Percentiles rank a stretch among this genome's conserved stretches.
phyloP scores from a whole-genome alignment of 2,113 vertebrate genomes.

The Nerophis lumbriciformis region DNA sequence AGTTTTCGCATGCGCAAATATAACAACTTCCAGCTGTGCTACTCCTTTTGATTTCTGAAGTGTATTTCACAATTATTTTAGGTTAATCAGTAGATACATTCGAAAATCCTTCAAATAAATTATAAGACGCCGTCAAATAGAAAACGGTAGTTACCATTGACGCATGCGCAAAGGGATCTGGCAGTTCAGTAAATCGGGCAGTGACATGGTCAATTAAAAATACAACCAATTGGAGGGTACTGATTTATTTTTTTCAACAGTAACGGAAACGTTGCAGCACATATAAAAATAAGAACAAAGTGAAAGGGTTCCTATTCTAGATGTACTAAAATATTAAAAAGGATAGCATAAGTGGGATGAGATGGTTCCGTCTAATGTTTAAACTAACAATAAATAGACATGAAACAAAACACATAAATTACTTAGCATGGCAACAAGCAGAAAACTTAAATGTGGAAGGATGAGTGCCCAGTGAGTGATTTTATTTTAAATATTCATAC shows the following conservation, averaged over 20 bases:
- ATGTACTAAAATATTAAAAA: conserved; percentile 6
- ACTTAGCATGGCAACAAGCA: neutral
- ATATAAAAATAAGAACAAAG: conserved; percentile 63
- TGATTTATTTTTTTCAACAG: conserved; percentile 30
- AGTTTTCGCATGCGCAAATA: too few relatives aligned
- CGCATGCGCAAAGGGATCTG: too few relatives aligned
- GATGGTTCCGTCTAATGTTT: conserved; percentile 11
- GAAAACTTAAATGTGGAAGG: neutral
- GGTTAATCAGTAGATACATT: too few relatives aligned
- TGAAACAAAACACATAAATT: conserved; percentile 15
- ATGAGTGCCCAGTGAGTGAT: neutral
- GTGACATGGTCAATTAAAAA: neutral
- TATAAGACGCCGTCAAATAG: too few relatives aligned
- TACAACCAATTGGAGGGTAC: conserved; percentile 10
- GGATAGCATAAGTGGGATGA: conserved; percentile 22
- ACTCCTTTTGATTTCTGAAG: too few relatives aligned
- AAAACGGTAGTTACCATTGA: too few relatives aligned
- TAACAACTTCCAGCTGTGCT: too few relatives aligned
- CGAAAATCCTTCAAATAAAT: too few relatives aligned
- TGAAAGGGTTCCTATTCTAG: conserved; percentile 15
- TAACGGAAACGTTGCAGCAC: conserved; percentile 44
- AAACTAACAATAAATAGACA: conserved; percentile 43
- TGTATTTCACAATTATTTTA: too few relatives aligned
- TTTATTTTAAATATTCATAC: too few relatives aligned
- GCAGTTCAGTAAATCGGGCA: too few relatives aligned